Evolutionary conservation across 2,113 vertebrate species (phyloP).

Genomic region (Felis catus): DNA sequence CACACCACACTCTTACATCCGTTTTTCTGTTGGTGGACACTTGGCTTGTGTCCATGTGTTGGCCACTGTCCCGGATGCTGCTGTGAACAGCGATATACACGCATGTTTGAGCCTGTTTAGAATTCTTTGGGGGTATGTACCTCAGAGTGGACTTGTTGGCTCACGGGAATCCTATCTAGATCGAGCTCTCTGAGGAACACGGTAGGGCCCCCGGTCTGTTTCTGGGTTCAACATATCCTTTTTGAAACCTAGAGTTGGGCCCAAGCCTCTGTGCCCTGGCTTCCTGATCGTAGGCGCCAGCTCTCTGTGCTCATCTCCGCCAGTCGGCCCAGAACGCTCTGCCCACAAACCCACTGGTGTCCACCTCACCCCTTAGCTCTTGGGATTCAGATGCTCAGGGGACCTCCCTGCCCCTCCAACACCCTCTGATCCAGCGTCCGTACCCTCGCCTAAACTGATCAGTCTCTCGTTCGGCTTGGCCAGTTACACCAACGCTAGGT

Average conservation of each 20-base stretch:
- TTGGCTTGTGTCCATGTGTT: neutral
- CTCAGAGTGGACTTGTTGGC: neutral
- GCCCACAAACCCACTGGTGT: too few relatives aligned
- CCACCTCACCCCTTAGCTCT: neutral
- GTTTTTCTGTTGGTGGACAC: neutral
- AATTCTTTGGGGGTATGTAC: fast-evolving
- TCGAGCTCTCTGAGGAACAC: neutral
- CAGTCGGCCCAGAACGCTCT: neutral
- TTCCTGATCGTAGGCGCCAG: neutral
- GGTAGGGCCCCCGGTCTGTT: too few relatives aligned
- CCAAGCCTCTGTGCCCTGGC: neutral
- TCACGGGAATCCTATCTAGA: neutral
- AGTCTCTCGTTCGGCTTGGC: fast-evolving
- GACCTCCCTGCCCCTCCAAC: neutral
- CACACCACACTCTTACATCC: fast-evolving
- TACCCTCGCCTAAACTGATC: neutral
- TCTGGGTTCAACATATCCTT: neutral
- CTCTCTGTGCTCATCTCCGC: neutral
- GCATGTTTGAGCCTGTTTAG: fast-evolving
- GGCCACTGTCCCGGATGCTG: fast-evolving
- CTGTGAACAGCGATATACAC: fast-evolving
- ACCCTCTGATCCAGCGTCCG: neutral
- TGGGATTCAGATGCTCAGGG: neutral
- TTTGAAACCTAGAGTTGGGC: neutral
- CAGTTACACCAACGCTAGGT: fast-evolving